Evolutionary conservation across 1,140 invertebrate species (phyloP).

Genomic region (Drosophila miranda): DNA sequence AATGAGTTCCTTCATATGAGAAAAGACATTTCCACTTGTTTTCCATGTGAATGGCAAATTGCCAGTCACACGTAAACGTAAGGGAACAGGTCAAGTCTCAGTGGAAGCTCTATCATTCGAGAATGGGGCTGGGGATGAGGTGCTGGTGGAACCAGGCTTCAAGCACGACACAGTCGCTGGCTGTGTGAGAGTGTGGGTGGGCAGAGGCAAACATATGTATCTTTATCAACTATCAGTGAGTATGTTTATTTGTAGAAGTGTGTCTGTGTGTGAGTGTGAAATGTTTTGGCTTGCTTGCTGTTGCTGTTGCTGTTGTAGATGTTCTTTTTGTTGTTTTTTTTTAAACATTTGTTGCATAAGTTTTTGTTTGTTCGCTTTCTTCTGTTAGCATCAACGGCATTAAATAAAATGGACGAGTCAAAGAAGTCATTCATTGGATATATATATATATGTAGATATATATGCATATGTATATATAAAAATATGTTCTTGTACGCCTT

Average conservation of each 20-base stretch:
- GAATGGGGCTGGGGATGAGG: too few relatives aligned
- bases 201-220: constrained; percentile 6
- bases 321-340: constrained; percentile 25
- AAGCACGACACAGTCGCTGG: neutral
- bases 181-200: constrained; percentile 8
- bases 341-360: constrained; percentile 3
- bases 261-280: constrained; percentile 29
- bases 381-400: constrained; percentile 81
- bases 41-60: too few relatives aligned
- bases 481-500: constrained; percentile 27
- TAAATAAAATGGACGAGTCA: constrained; percentile 82
- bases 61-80: too few relatives aligned
- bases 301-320: constrained; percentile 19
- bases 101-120: too few relatives aligned
- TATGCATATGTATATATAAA: constrained; percentile 61
- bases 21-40: constrained; percentile 3
- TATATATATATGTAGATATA: constrained; percentile 48
- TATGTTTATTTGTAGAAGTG: constrained; percentile 23
- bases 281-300: constrained; percentile 54
- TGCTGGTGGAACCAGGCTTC: too few relatives aligned
- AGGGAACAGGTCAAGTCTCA: too few relatives aligned
- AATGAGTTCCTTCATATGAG: too few relatives aligned
- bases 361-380: constrained; percentile 65
- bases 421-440: constrained; percentile 81
- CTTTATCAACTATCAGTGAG: constrained; percentile 20